A percentile compares a stretch with the other conserved stretches of the same genome.
Evolutionary conservation across 2,797 vertebrate genomes (phyloP).

Genomic region (Notolabrus celidotus): DNA sequence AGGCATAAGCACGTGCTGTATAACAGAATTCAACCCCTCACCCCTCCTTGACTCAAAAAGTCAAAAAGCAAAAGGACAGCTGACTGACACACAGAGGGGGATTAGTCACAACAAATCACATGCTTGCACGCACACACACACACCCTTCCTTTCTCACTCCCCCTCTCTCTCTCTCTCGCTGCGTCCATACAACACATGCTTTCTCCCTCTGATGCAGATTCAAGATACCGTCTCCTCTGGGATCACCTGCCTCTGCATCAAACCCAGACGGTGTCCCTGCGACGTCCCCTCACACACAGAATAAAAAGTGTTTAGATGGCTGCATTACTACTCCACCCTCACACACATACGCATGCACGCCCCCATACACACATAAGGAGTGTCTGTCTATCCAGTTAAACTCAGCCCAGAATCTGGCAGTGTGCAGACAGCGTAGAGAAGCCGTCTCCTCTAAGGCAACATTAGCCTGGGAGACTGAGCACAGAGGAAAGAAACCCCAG

Average conservation of each 20-base stretch:
- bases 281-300: background rate
- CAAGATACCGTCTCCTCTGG: constrained; percentile 62
- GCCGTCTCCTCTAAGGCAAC: constrained; percentile 60
- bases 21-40: constrained; percentile 61
- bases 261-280: constrained; percentile 32
- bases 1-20: background rate
- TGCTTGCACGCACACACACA: constrained; percentile 54
- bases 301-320: constrained; percentile 16
- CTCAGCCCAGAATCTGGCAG: constrained; percentile 44
- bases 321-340: constrained; percentile 21
- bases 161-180: constrained; percentile 20
- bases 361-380: constrained; percentile 11
- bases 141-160: constrained; percentile 30
- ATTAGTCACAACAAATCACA: constrained; percentile 79
- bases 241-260: constrained; percentile 58
- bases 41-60: constrained; percentile 64
- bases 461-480: constrained; percentile 56
- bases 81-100: constrained; percentile 72
- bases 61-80: constrained; percentile 78
- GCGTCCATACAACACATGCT: constrained; percentile 22
- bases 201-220: constrained; percentile 54
- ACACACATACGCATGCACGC: constrained; percentile 11
- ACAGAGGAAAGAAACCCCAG: constrained; percentile 34
- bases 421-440: constrained; percentile 63
- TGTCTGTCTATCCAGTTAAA: constrained; percentile 46